Evolutionary conservation across 2,797 vertebrate genomes (phyloP).

Genomic region (Ciconia nigra): DNA sequence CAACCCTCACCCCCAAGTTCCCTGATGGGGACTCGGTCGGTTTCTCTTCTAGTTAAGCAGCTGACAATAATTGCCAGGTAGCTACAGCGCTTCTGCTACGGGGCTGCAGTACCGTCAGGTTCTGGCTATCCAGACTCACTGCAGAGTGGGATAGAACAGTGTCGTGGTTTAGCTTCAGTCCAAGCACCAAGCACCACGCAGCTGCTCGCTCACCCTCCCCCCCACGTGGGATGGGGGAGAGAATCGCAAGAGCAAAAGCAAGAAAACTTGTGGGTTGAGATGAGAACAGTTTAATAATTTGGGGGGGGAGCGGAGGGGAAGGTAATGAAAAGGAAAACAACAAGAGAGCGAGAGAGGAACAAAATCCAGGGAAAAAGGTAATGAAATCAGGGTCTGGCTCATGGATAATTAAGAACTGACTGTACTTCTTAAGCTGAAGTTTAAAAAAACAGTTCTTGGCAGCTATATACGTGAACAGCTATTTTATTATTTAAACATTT

Average conservation of each 20-base stretch:
- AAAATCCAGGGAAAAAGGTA: background rate
- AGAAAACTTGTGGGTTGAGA: too few species aligned
- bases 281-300: too few species aligned
- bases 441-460: background rate
- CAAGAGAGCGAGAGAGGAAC: too few species aligned
- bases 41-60: background rate
- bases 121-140: background rate
- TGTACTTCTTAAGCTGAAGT: background rate
- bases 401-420: background rate
- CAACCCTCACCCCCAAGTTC: background rate
- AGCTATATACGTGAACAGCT: background rate
- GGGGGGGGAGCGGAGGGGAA: too few species aligned
- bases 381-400: background rate
- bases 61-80: background rate
- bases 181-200: too few species aligned
- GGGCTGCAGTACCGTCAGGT: fast-evolving
- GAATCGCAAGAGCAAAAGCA: too few species aligned
- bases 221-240: too few species aligned
- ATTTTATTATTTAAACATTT: background rate
- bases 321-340: too few species aligned
- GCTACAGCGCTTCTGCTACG: background rate
- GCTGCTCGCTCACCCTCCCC: too few species aligned
- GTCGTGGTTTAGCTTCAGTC: too few species aligned
- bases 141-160: fast-evolving
- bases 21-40: fast-evolving